Base-by-base conservation (phyloP, 1,140 invertebrate species). In the Phocides pigmalion region DNA sequence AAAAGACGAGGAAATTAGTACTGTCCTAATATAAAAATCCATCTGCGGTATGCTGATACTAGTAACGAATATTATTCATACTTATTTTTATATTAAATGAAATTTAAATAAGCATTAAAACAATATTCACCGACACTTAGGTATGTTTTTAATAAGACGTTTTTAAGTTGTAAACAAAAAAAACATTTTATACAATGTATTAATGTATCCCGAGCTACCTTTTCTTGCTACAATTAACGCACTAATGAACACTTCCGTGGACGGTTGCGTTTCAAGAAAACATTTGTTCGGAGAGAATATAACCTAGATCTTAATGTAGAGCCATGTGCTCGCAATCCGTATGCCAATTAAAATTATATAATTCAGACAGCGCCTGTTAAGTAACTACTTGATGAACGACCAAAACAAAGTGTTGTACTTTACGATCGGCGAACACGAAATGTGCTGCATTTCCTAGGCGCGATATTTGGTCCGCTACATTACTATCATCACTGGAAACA, bases 341-440 rank as follows among this genome's bases (percentile, higher is more conserved):
- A 68, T 74, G 65, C 69, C 81, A 86, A 86, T 83, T 83, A 85
- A 76, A 77, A 74, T 85, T 84, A 86, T 79, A 84, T 77, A 82
- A 83, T 72, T 76, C 70, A 70, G 54, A 50, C 46, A 22, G 46
- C 14, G 20, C 35, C 19, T 32, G 16, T 59, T 37, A 59, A 44
- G 15, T 46, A 59, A 59, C 41, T 28, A 28, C 17, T 70, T 74
- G 74, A 76, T 72, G 63, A 53, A 79, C 62, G 76, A 72, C 66
- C 71, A 79, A 76, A 79, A 79, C 69, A 59, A 76, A 66, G 46
- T 49, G 32, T 44, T 20, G 16, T 65, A 64, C 51, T 76, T 79
- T 63, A 79, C 54, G 68, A 69, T 28, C 63, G 19, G 12, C 32
- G 17, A 70, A 56, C 70, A 78, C 64, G 75, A 67, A 75, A 4